Base-by-base conservation (phyloP, 37 sponge, comb jelly and placozoan genomes). In the Geodia barretti region DNA sequence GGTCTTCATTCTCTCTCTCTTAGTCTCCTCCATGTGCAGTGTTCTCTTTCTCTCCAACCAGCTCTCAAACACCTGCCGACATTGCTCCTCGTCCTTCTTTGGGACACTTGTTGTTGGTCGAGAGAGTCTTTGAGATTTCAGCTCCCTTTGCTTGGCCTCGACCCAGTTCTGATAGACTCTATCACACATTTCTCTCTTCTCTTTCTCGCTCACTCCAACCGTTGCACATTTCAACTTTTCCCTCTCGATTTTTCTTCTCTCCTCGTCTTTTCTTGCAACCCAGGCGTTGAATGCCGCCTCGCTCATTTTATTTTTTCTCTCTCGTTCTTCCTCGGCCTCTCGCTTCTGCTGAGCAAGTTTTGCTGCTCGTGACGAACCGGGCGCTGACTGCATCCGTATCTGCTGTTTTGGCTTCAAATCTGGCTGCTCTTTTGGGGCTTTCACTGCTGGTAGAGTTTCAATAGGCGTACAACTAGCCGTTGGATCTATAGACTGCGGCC, bases 21-120 rank as follows among this genome's bases (percentile, higher is more conserved):
- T 60, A 24, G 41, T 28, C 62, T 84, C 70, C 34, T 60, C 47
- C 23, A n/a, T 62, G 1, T 61, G 29, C 60, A 88, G 62, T 2
- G n/a, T 54, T 73, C n/a, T 60, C 77, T 93, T 89, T 37, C 31
- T 62, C 33, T 60, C 47, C 41, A 89, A 1, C 94, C 94, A 93
- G 25, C 0, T 41, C 36, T 77, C 71, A 75, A 83, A 87, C 3
- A 73, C 75, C 4, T 68, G 70, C 2, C n/a, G 19, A 30, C 71
- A 34, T 1, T 30, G 30, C 0, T 30, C 59, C 34, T 73, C 62
- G 26, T 78, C 61, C 3, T 41, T 38, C 64, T 80, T 41, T 11
- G 39, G 20, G 26, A 74, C 28, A 36, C 70, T n/a, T 3, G 63
- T 71, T n/a, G 39, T 30, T 59, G 60, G 78, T 5, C 67, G 24